Evolutionary conservation across 2,113 vertebrate genomes (phyloP), one percentile per base, ranked within the genome.

Genomic region (Myotis davidii): DNA sequence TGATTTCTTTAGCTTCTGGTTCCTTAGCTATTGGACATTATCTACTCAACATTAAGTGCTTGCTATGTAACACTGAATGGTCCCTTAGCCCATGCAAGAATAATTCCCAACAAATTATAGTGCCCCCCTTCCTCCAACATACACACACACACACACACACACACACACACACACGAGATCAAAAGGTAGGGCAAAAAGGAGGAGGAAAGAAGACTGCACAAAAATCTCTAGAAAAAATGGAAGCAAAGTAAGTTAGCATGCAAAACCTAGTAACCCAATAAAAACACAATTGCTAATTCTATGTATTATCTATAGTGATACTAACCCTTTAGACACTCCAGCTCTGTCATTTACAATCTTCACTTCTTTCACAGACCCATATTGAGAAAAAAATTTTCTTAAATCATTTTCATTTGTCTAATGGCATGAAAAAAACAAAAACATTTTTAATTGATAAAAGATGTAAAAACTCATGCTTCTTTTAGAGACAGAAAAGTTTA

Each of bases 311-410:
- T 96, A 67, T 76, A 97, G 91, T 21, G 78, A 95, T 98, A 98
- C 98, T 95, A 97, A 99, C 99, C 99, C 98, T 97, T 99, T 99
- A 25, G 99, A 99, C 13, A 99, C 95, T 98, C 99, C 99, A 96
- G 98, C 97, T 98, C 98, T 99, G 98, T 99, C 98, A 84, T 97
- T 98, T 86, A 99, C 98, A 97, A 99, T 99, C 97, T 99, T 99
- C 98, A 99, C 99, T 97, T 99, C 99, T 98, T 98, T 99, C 50
- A 99, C 98, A 10, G 97, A 97, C 64, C 99, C 99, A 87, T 99
- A 98, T 39, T 99, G 98, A 86, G 99, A 98, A 98, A 99, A 99
- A 97, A 99, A 98, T 34, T 97, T 98, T 93, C 97, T 97, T 97
- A 99, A 98, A 94, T 99, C 99, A 96, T 94, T 98, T 98, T 99